phyloP scores from a whole-genome alignment of 2,888 invertebrate genomes.

The Julus scanicus region DNA sequence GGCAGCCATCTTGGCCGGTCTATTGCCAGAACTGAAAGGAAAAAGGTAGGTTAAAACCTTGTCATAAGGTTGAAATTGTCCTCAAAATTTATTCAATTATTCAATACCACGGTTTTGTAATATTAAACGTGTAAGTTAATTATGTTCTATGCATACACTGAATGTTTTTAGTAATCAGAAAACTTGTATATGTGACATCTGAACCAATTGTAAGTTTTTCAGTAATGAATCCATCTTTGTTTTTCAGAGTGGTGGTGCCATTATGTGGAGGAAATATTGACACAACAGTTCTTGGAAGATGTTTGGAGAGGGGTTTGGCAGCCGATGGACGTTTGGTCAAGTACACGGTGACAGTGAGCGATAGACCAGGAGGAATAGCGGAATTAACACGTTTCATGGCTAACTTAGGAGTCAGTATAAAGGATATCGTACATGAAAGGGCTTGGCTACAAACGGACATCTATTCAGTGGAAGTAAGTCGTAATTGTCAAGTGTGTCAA shows the following conservation, averaged over 20 bases:
- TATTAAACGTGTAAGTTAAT: neutral
- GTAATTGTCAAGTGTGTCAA: neutral
- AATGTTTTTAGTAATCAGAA: too few species aligned
- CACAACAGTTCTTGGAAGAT: slow-evolving; percentile 87
- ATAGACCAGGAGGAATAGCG: slow-evolving; percentile 87
- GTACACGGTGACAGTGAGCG: slow-evolving; percentile 82
- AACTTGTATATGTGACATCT: neutral
- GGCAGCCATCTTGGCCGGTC: slow-evolving; percentile 84
- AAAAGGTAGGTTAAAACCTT: slow-evolving; percentile 74
- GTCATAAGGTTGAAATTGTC: neutral
- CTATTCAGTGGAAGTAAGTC: slow-evolving; percentile 74
- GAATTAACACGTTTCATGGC: slow-evolving; percentile 83
- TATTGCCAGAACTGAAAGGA: slow-evolving; percentile 80
- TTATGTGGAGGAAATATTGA: slow-evolving; percentile 92
- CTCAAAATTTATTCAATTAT: neutral
- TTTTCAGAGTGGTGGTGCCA: slow-evolving; percentile 80
- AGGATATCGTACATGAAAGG: slow-evolving; percentile 95
- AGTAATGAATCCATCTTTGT: neutral
- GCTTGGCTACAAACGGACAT: slow-evolving; percentile 94
- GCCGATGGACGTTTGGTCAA: slow-evolving; percentile 79
- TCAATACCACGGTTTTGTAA: neutral
- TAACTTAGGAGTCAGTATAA: slow-evolving; percentile 85
- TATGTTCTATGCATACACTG: too few species aligned
- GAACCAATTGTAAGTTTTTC: neutral
- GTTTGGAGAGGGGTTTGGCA: slow-evolving; percentile 87